Evolutionary conservation across 2,113 vertebrate genomes (phyloP), one percentile per base, ranked within the genome.

Genomic region (Fulica atra): DNA sequence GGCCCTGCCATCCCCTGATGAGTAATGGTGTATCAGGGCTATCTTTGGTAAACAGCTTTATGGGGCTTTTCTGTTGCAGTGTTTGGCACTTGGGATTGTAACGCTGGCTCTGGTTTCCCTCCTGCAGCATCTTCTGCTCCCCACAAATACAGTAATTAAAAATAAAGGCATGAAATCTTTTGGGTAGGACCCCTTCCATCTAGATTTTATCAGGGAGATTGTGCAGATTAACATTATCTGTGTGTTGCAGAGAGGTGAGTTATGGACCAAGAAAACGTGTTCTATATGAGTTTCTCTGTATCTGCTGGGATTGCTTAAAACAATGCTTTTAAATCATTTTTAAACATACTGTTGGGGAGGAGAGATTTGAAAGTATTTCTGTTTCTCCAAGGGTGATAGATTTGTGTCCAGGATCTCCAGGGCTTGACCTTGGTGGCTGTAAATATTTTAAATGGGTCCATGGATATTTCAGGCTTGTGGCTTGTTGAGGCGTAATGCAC

Each of bases 391-490:
- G 38, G 28, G 40, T 78, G 76, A 60, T 65, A 69, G 92, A 81
- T 92, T 93, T 90, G 77, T 91, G 38, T 61, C 73, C 84, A 50
- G 50, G 23, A 85, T 81, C 51, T 86, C 76, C 83, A 93, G 59
- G 68, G 18, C 61, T 68, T 96, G 88, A 95, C 92, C 88, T 88
- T 89, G 86, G 13, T 76, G 53, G 29, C 72, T 7, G 29, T 94
- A 93, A 97, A 94, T 89, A 87, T 91, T 94, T 97, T 81, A 92
- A 93, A 85, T 0, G 1, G 31, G 79, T 92, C 70, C 44, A 26
- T 79, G 66, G 92, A 40, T 89, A 54, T 96, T 94, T 94, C 93
- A 92, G 59, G 86, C 59, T 29, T 94, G 83, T 89, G 79, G 81
- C 71, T 91, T 92, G 57, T 88, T 76, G 78, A 93, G 59, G 77